These are phyloP conservation scores for Cryptops parisi DNA, from an alignment of 2,888 invertebrate species.

Conservation along the genomic window DNA sequence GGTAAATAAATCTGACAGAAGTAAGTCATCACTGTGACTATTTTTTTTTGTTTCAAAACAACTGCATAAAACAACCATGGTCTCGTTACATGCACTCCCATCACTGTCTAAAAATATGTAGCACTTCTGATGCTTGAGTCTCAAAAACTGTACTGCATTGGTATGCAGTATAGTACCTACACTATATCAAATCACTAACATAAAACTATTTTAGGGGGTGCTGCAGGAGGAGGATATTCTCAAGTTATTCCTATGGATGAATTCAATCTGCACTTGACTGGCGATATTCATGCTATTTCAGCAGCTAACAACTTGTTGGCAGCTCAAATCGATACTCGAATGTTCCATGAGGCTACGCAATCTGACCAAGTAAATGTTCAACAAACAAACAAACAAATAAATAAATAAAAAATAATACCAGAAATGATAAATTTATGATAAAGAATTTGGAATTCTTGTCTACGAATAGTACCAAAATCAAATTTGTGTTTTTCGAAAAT, in stretches of 20 bases:
- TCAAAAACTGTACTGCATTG: too few relatives aligned
- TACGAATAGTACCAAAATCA: neutral
- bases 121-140: too few relatives aligned
- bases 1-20: slow-evolving; percentile 39
- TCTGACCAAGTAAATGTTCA: slow-evolving; percentile 41
- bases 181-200: too few relatives aligned
- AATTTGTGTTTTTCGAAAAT: neutral
- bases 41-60: too few relatives aligned
- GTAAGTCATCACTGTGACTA: too few relatives aligned
- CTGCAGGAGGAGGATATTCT: slow-evolving; percentile 96
- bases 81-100: too few relatives aligned
- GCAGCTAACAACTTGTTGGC: slow-evolving; percentile 96
- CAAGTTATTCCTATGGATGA: slow-evolving; percentile 98
- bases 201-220: slow-evolving; percentile 50
- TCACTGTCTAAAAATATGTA: neutral
- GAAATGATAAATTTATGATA: too few relatives aligned
- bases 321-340: slow-evolving; percentile 89
- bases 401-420: too few relatives aligned
- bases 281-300: slow-evolving; percentile 97
- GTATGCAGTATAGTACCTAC: too few relatives aligned
- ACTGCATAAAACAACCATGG: too few relatives aligned
- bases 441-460: slow-evolving; percentile 11
- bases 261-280: slow-evolving; percentile 94
- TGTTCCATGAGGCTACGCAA: slow-evolving; percentile 94
- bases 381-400: too few relatives aligned